phyloP scores from a whole-genome alignment of 2,797 vertebrate genomes.

The Choloepus didactylus region DNA sequence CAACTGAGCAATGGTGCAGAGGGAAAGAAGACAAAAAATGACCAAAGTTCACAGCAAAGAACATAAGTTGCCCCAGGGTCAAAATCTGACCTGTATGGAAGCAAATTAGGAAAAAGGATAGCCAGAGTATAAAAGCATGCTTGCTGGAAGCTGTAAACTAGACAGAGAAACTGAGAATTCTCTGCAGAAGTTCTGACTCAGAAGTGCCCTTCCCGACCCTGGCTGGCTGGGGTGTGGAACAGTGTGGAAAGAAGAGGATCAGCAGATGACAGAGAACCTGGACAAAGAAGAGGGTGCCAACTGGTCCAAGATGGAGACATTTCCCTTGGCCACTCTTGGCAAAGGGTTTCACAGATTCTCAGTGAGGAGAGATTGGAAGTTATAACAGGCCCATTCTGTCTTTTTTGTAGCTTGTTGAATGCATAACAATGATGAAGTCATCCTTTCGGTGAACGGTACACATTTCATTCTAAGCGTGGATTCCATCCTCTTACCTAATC shows the following conservation, averaged over 20 bases:
- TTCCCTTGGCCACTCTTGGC: not conserved
- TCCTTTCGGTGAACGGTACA: not conserved
- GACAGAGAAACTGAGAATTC: not conserved
- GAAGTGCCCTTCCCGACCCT: not conserved
- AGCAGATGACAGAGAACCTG: not conserved
- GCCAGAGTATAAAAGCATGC: not conserved
- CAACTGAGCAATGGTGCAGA: not conserved
- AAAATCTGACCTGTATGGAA: not conserved
- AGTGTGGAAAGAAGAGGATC: not conserved
- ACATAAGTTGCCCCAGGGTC: not conserved
- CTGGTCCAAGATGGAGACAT: not conserved
- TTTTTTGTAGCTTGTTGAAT: not conserved
- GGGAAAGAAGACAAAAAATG: not conserved
- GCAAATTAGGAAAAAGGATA: not conserved
- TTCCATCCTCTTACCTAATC: not conserved
- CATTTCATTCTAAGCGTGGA: not conserved
- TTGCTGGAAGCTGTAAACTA: not conserved
- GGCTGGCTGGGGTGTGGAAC: not conserved
- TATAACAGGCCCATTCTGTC: not conserved
- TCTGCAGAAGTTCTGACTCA: not conserved
- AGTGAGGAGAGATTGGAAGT: not conserved
- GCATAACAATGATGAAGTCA: not conserved
- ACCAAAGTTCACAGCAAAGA: not conserved
- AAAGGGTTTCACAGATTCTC: not conserved
- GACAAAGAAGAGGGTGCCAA: not conserved